Conservation (phyloP, 2,113 vertebrate species). For the Podarcis muralis region DNA sequence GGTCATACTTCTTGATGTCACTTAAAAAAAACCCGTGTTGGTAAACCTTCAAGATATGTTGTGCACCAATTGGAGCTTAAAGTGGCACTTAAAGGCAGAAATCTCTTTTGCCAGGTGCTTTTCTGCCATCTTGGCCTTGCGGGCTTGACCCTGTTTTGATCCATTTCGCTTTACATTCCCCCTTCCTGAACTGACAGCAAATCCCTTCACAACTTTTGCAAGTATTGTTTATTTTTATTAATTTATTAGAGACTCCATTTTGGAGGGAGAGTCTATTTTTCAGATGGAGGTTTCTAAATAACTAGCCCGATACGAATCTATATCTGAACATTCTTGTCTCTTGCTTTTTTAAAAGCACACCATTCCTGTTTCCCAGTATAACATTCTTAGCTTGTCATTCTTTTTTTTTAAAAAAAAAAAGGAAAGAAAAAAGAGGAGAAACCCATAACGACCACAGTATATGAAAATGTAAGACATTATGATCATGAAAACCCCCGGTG, state of each 20-base stretch:
- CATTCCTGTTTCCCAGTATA: conserved; percentile 77
- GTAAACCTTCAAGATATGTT: conserved; percentile 57
- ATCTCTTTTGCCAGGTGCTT: conserved; percentile 21
- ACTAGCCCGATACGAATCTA: conserved; percentile 42
- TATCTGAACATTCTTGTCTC: conserved; percentile 71
- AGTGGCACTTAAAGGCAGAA: conserved; percentile 67
- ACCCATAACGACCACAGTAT: conserved; percentile 67
- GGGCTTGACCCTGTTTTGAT: conserved; percentile 20
- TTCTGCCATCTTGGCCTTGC: conserved; percentile 18
- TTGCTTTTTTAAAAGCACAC: conserved; percentile 68
- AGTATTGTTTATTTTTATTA: conserved; percentile 29
- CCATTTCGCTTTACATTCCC: conserved; percentile 38
- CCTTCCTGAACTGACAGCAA: conserved; percentile 38
- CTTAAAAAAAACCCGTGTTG: conserved; percentile 1
- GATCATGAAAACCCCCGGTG: conserved; percentile 73
- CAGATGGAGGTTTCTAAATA: conserved; percentile 55
- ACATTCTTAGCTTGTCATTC: conserved; percentile 69
- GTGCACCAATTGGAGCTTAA: conserved; percentile 66
- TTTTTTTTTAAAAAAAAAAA: conserved; percentile 42
- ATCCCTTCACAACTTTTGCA: conserved; percentile 35
- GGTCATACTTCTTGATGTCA: conserved; percentile 31
- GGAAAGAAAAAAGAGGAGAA: conserved; percentile 46
- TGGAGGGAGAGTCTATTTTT: conserved; percentile 58
- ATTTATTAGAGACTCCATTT: conserved; percentile 37
- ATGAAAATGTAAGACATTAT: conserved; percentile 76